Evolutionary conservation across 2,113 vertebrate genomes (phyloP), one percentile per base, ranked within the genome.

Genomic region (Rhipidura dahli): DNA sequence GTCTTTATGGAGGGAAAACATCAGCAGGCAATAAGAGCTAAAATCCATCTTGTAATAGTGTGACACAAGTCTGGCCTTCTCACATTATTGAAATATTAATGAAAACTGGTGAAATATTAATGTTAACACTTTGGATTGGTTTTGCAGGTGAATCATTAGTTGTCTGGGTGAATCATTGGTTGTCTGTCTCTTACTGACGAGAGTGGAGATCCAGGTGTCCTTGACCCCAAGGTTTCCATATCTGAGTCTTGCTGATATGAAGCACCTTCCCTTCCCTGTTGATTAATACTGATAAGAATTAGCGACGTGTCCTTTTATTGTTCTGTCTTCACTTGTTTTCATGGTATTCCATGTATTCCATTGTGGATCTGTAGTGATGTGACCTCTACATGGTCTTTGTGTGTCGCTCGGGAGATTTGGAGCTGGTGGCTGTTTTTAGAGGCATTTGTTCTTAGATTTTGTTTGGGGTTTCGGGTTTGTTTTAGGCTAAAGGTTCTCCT

Each of bases 321-420:
- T 59, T 70, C 35, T 54, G 0, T 22, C 47, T 83, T 26, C 31
- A 2, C 40, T 68, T 53, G n/a, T 44, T 60, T 33, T n/a, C 13
- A 0, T 30, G n/a, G 10, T 76, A 5, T 13, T 64, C 54, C n/a
- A 6, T 79, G 77, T 63, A 39, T 91, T 59, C 10, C 13, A 0
- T 5, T 4, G 44, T 56, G 79, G 35, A 7, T 63, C 56, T 21
- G 22, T 30, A 27, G 19, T 6, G 19, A 5, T 26, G 19, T 0
- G 0, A 28, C 54, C n/a, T 31, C 47, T 7, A 1, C 7, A 0
- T 0, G 0, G 33, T 30, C n/a, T 47, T 31, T 45, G 19, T 28
- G 60, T 1, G 3, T 49, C 68, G 49, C 35, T 27, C 5, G 11
- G 31, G 19, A 26, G 47, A 35, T 31, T 0, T 68, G 56, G 77